phyloP scores from a whole-genome alignment of 2,797 vertebrate genomes.

The Sebastes glaucus region DNA sequence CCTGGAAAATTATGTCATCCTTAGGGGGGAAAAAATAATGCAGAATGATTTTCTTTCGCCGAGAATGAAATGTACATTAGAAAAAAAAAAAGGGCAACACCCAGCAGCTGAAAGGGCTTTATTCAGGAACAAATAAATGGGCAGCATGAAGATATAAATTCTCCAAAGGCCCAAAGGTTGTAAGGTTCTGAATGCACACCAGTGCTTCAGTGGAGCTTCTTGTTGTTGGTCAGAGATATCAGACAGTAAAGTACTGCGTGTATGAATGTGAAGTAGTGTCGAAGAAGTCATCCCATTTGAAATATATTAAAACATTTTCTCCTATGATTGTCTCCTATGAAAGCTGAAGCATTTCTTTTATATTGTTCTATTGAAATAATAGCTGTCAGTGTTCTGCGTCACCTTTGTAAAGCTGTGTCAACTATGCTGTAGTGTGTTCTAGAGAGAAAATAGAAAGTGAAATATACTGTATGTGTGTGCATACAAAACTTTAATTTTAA shows the following conservation, averaged over 20 bases:
- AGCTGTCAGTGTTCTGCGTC: not conserved
- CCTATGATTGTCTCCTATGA: not conserved
- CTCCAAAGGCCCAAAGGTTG: not conserved
- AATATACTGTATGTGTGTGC: not conserved
- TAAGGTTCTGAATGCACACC: not conserved
- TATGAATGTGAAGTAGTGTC: not conserved
- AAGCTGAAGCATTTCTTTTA: not conserved
- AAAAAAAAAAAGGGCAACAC: not conserved
- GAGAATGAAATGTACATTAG: not conserved
- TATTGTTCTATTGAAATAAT: not conserved
- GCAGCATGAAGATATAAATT: not conserved
- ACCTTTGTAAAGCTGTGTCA: not conserved
- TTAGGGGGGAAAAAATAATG: not conserved
- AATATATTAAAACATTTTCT: not conserved
- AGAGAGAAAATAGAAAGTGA: not conserved
- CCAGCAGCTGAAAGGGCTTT: not conserved
- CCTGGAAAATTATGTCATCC: not conserved
- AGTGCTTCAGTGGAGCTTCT: not conserved
- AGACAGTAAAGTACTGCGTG: not conserved
- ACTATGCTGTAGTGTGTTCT: not conserved
- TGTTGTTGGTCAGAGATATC: not conserved
- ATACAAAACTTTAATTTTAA: not conserved
- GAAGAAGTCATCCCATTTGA: not conserved
- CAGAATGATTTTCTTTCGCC: not conserved
- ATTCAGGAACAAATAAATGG: not conserved